These are phyloP conservation scores for Euphydryas editha DNA, from an alignment of 2,888 invertebrate species.

Conservation along the genomic window DNA sequence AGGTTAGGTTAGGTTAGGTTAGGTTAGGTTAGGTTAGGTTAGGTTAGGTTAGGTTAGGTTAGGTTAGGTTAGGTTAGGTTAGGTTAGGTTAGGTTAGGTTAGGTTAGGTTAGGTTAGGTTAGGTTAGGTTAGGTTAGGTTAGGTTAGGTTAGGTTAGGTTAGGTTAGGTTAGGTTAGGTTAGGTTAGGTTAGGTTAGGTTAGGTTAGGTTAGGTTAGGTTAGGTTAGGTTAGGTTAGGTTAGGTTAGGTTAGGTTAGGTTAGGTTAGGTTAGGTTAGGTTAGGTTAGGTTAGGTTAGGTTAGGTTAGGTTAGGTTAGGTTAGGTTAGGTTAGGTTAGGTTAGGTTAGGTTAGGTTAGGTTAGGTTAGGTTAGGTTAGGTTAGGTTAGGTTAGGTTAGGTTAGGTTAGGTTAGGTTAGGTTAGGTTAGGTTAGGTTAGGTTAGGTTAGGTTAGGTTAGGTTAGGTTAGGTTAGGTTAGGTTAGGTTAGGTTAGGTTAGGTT, in stretches of 20 bases:
- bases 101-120: slow-evolving; percentile 46
- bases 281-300: slow-evolving; percentile 40
- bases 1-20: slow-evolving; percentile 40
- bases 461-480: slow-evolving; percentile 8
- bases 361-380: slow-evolving; percentile 6
- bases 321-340: slow-evolving; percentile 12
- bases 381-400: slow-evolving; percentile 8
- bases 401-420: slow-evolving; percentile 5
- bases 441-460: slow-evolving; percentile 17
- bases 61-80: slow-evolving; percentile 40
- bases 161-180: slow-evolving; percentile 46
- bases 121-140: slow-evolving; percentile 46
- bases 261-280: slow-evolving; percentile 41
- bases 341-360: slow-evolving; percentile 1
- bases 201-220: slow-evolving; percentile 38
- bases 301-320: slow-evolving; percentile 20
- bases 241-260: slow-evolving; percentile 44
- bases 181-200: slow-evolving; percentile 39
- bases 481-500: slow-evolving; percentile 32
- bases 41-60: slow-evolving; percentile 41
- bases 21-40: slow-evolving; percentile 41
- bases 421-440: slow-evolving; percentile 17
- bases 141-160: slow-evolving; percentile 45
- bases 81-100: slow-evolving; percentile 45
- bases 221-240: slow-evolving; percentile 49